A percentile compares a stretch with the other conserved stretches of the same genome.
Evolutionary conservation across 2,113 vertebrate species (phyloP).

Genomic region (Cephalopterus ornatus): DNA sequence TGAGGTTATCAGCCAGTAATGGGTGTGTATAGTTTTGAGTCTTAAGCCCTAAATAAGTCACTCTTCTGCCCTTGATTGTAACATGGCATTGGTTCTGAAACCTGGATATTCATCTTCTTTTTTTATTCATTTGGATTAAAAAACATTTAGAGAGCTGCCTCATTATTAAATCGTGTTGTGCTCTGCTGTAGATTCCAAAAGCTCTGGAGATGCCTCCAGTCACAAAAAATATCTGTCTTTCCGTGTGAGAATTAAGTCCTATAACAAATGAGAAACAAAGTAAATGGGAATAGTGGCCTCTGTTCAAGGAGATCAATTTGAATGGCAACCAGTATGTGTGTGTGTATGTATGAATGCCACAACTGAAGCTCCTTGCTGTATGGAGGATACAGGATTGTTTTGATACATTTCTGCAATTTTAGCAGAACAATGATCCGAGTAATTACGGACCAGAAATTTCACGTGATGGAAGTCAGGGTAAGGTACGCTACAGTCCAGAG

Average conservation of each 20-base stretch:
- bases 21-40: background rate
- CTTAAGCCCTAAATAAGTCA: background rate
- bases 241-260: background rate
- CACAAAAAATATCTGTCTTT: background rate
- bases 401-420: background rate
- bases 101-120: background rate
- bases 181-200: background rate
- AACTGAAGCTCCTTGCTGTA: background rate
- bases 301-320: background rate
- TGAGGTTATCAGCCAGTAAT: background rate
- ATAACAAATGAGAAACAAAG: background rate
- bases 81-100: background rate
- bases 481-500: background rate
- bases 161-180: background rate
- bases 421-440: background rate
- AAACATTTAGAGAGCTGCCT: background rate
- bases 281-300: background rate
- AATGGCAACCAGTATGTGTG: background rate
- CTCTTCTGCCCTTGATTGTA: background rate
- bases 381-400: background rate
- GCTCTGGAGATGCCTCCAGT: background rate
- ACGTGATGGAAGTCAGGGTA: fast-evolving
- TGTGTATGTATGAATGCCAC: too few relatives aligned
- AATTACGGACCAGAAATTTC: background rate
- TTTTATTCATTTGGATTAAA: background rate